phyloP scores from a whole-genome alignment of 2,797 vertebrate species.

The Myotis vivesi region DNA sequence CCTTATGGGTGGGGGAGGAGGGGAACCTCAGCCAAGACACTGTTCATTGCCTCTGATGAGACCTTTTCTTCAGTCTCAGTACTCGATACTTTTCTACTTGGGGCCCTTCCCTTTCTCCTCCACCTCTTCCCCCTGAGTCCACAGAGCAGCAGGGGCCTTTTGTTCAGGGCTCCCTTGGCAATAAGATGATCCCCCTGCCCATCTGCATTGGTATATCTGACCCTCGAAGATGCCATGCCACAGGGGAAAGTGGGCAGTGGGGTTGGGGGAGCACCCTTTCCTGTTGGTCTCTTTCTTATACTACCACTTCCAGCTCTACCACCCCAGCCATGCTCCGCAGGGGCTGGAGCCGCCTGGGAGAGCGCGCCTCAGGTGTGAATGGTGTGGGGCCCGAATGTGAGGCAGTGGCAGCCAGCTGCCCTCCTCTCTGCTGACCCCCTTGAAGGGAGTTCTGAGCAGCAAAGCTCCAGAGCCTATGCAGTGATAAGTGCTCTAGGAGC shows the following conservation, averaged over 20 bases:
- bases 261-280: not conserved
- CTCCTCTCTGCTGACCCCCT: not conserved
- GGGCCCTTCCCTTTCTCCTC: not conserved
- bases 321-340: not conserved
- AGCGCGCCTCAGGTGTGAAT: not conserved
- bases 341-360: not conserved
- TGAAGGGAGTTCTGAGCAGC: not conserved
- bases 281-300: not conserved
- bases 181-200: not conserved
- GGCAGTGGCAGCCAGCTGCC: not conserved
- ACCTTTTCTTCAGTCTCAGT: not conserved
- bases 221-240: not conserved
- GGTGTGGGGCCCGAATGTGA: not conserved
- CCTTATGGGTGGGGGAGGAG: fast-evolving
- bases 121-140: not conserved
- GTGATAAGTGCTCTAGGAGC: not conserved
- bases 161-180: not conserved
- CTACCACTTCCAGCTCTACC: not conserved
- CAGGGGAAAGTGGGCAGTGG: not conserved
- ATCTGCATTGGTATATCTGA: not conserved
- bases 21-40: not conserved
- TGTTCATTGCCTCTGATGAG: not conserved
- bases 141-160: not conserved
- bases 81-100: not conserved
- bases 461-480: not conserved